Percentiles rank a stretch among this genome's conserved stretches.
phyloP scores from a whole-genome alignment of 2,113 vertebrate genomes.

The Serilophus lunatus region DNA sequence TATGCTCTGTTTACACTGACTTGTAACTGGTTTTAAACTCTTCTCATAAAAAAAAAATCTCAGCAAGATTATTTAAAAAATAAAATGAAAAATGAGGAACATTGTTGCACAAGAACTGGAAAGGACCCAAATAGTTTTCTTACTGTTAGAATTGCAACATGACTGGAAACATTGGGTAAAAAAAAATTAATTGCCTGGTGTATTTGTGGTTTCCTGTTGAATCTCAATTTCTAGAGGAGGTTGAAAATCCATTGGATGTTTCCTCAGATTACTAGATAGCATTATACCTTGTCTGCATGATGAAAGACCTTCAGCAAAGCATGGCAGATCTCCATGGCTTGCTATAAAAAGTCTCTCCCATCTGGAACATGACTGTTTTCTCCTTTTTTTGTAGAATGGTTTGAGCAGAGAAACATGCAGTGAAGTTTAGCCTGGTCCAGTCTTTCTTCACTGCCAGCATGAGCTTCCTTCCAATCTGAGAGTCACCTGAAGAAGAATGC shows the following conservation, averaged over 20 bases:
- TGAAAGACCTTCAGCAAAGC: not conserved
- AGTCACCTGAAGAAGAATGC: not conserved
- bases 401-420: not conserved
- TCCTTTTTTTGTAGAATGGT: not conserved
- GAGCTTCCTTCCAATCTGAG: not conserved
- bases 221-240: conserved; percentile 48
- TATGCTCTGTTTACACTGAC: not conserved
- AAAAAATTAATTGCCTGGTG: conserved; percentile 60
- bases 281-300: conserved; percentile 31
- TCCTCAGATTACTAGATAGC: conserved; percentile 66
- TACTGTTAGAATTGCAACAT: conserved; percentile 61
- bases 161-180: conserved; percentile 53
- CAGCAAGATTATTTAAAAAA: conserved; percentile 22
- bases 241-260: conserved; percentile 40
- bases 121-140: conserved; percentile 43
- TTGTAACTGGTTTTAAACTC: conserved; percentile 30
- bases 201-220: conserved; percentile 60
- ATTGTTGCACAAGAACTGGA: conserved; percentile 42
- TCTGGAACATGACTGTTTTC: not conserved
- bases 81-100: conserved; percentile 39
- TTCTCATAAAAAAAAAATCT: conserved; percentile 8
- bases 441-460: not conserved
- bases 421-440: not conserved
- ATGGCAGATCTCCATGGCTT: not conserved
- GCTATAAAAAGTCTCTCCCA: conserved; percentile 8